These are phyloP conservation scores for Lanius ludovicianus DNA, from an alignment of 2,113 vertebrate genomes.

Conservation along the genomic window DNA sequence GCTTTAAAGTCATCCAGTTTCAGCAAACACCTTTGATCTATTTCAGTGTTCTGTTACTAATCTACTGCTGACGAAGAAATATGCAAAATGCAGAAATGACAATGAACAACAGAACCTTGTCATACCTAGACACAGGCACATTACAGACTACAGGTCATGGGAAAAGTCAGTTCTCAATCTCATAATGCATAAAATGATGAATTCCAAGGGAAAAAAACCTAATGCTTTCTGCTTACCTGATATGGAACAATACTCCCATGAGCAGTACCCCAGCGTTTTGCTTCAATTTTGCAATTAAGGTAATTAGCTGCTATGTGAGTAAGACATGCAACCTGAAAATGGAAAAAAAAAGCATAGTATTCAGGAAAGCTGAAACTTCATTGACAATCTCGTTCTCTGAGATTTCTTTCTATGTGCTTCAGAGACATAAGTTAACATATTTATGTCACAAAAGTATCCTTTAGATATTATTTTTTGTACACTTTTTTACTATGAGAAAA, in stretches of 20 bases:
- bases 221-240: slow-evolving; percentile 73
- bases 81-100: slow-evolving; percentile 17
- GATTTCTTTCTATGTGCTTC: not conserved
- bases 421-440: not conserved
- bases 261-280: slow-evolving; percentile 83
- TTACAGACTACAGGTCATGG: slow-evolving; percentile 1
- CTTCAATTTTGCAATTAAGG: slow-evolving; percentile 80
- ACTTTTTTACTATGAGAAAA: not conserved
- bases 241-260: slow-evolving; percentile 89
- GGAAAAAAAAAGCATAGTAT: not conserved
- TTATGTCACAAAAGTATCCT: not conserved
- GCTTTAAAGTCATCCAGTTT: slow-evolving; percentile 46
- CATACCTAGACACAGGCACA: not conserved
- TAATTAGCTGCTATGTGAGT: slow-evolving; percentile 85
- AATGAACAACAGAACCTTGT: slow-evolving; percentile 60
- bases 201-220: not conserved
- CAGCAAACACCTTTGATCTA: slow-evolving; percentile 64
- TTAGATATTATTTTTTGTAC: not conserved
- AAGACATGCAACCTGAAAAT: slow-evolving; percentile 84
- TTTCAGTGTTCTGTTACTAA: slow-evolving; percentile 65
- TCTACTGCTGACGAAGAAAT: slow-evolving; percentile 36
- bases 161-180: not conserved
- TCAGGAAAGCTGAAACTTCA: not conserved
- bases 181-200: not conserved
- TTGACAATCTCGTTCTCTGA: not conserved